Evolutionary conservation across 2,888 invertebrate genomes (phyloP).

Genomic region (Amphipoea lucens): DNA sequence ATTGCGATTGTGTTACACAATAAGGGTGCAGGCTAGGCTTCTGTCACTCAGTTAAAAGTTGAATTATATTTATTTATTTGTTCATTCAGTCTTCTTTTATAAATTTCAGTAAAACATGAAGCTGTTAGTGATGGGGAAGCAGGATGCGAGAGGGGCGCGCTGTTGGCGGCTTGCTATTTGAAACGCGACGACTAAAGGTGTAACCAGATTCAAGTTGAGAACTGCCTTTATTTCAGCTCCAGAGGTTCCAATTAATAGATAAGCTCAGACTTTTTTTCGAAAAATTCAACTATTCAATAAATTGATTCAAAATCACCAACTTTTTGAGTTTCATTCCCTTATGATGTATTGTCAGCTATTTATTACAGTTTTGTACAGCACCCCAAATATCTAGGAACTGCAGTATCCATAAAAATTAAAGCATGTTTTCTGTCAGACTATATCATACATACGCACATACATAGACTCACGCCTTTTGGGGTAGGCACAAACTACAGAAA

Average conservation of each 20-base stretch:
- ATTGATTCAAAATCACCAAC: neutral
- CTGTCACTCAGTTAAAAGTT: neutral
- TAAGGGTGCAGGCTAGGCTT: neutral
- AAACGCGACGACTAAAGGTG: neutral
- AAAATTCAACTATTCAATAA: neutral
- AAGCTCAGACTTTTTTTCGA: neutral
- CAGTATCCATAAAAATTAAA: no score
- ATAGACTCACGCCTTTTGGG: no score
- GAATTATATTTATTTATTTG: no score
- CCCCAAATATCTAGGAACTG: no score
- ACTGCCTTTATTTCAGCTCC: neutral
- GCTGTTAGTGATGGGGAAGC: conserved; percentile 23
- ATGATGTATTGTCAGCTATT: no score
- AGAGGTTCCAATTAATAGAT: no score
- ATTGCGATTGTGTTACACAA: no score
- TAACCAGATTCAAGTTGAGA: no score
- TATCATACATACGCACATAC: no score
- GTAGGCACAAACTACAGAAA: no score
- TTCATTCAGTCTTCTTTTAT: neutral
- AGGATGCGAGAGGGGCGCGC: conserved; percentile 34
- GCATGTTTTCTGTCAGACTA: no score
- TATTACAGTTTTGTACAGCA: no score
- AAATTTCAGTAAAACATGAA: conserved; percentile 17
- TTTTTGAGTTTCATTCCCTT: neutral
- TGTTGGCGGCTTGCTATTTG: conserved; percentile 16